These are phyloP conservation scores for Petroica traversi DNA, from an alignment of 2,113 vertebrate species.

Conservation along the genomic window DNA sequence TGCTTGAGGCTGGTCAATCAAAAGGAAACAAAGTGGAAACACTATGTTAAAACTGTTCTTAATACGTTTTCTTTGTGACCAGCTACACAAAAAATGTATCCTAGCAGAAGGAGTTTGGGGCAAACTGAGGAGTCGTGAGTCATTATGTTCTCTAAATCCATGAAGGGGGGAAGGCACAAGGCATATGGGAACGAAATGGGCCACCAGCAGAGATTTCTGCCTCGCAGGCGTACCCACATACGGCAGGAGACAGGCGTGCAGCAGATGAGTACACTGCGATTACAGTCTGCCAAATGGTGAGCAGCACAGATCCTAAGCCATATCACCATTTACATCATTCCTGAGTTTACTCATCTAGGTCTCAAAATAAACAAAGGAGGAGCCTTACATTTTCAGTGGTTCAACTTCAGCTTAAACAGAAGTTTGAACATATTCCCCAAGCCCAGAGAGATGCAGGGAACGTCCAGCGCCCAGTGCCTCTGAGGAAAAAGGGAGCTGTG, in stretches of 20 bases:
- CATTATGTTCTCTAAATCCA: neutral
- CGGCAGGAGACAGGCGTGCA: accelerated
- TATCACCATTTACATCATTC: neutral
- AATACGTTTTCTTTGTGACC: accelerated
- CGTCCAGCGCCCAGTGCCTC: neutral
- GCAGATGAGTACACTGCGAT: neutral
- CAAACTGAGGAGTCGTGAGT: neutral
- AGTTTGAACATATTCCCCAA: neutral
- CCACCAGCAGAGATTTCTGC: neutral
- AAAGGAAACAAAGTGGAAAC: neutral
- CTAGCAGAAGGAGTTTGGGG: neutral
- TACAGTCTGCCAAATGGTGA: neutral
- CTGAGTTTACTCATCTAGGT: neutral
- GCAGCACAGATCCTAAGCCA: neutral
- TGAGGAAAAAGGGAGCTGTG: neutral
- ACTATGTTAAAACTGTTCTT: neutral
- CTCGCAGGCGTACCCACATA: neutral
- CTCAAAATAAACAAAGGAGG: neutral
- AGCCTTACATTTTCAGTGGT: neutral
- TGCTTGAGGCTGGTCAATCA: neutral
- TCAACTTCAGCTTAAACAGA: neutral
- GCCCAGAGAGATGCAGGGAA: neutral
- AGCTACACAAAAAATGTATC: neutral
- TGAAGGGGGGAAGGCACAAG: neutral
- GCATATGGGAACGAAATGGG: neutral